Base-by-base conservation (phyloP, 2,797 vertebrate genomes). In the Onychomys arenicola region DNA sequence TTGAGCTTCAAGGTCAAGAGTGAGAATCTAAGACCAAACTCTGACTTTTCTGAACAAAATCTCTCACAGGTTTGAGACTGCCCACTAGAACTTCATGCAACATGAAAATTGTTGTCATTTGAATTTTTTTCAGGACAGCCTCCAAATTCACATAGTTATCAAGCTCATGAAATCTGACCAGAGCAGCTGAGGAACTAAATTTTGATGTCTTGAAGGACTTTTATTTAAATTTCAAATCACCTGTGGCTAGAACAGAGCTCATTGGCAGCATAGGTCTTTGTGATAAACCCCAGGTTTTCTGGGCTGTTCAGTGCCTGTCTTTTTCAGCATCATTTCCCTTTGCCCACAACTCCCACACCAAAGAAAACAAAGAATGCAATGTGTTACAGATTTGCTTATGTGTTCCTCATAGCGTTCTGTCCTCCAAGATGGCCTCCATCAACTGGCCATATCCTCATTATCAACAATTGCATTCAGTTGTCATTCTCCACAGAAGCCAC, bases 1-100 rank as follows among this genome's bases (percentile, higher is more conserved):
- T 65, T 59, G 19, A 83, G 73, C 16, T 82, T 27, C 46, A 32
- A 13, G 67, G 78, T 71, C 34, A 55, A 25, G 5, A 5, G 2
- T 82, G 49, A 61, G 69, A 85, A 76, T 80, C 92, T 91, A 37
- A 85, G 89, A 59, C 34, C 37, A 87, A 63, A 57, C 37, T 76
- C 59, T 67, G 37, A 83, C 19, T 95, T 94, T 32, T 40, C 16
- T 12, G 1, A 12, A 32, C 11, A 63, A 89, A 91, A 40, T 25
- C 32, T 14, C 6, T 82, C 17, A 29, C 11, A 17, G 43, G 17
- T 29, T 90, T 40, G 19, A 40, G 4, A 77, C 49, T 4, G 32
- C 46, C 19, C 37, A 88, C 6, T 5, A 27, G 19, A 69, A 78
- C 29, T 75, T 61, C n/a, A 27, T 32, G 29, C 4, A 3, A 3